Evolutionary conservation across 2,888 invertebrate species (phyloP).

Genomic region (Drosophila prostipennis): DNA sequence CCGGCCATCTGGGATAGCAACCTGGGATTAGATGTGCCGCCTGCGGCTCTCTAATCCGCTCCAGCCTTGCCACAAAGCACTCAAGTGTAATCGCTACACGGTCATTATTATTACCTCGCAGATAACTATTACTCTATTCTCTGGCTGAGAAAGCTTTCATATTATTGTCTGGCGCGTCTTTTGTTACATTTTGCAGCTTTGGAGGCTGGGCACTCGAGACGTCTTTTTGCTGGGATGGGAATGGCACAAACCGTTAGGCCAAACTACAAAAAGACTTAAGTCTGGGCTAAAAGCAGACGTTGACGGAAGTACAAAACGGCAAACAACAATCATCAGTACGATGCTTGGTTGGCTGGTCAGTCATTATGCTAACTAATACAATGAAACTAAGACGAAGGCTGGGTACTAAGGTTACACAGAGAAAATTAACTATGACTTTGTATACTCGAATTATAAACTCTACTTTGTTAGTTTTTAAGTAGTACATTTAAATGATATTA

Average conservation of each 20-base stretch:
- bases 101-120: constrained; percentile 76
- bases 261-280: constrained; percentile 59
- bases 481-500: too few relatives aligned
- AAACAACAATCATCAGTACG: constrained; percentile 69
- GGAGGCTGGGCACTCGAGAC: constrained; percentile 69
- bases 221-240: constrained; percentile 27
- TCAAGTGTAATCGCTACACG: constrained; percentile 77
- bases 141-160: constrained; percentile 72
- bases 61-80: constrained; percentile 47
- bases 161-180: constrained; percentile 65
- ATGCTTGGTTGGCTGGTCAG: constrained; percentile 37
- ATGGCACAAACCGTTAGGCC: constrained; percentile 41
- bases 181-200: constrained; percentile 68
- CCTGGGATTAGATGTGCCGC: constrained; percentile 26
- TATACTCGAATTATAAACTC: too few relatives aligned
- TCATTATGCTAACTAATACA: constrained; percentile 67
- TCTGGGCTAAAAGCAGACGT: constrained; percentile 55
- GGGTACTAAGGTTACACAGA: constrained; percentile 14
- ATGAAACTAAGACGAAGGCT: constrained; percentile 33
- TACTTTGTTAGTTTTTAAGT: too few relatives aligned
- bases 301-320: constrained; percentile 76
- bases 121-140: constrained; percentile 63
- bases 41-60: constrained; percentile 30
- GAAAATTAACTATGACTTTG: neutral
- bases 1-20: constrained; percentile 6